Evolutionary conservation across 2,113 vertebrate genomes (phyloP).

Genomic region (Setophaga petechia): DNA sequence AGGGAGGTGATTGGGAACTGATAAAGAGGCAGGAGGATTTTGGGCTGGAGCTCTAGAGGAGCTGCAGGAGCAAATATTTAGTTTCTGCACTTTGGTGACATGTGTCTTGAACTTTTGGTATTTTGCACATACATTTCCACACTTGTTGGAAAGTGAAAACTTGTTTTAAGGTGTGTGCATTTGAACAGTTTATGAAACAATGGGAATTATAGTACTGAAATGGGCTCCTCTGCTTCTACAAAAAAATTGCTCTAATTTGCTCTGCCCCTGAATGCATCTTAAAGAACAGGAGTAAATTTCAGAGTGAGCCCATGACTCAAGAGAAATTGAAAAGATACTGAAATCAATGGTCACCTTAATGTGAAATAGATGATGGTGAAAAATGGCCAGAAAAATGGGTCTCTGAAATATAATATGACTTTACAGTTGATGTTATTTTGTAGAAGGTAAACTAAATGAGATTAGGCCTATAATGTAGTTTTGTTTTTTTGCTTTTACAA

Average conservation of each 20-base stretch:
- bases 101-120: fast-evolving
- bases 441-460: background rate
- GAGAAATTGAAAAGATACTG: background rate
- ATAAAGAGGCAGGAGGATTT: background rate
- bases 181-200: background rate
- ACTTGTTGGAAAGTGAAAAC: background rate
- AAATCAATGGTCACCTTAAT: background rate
- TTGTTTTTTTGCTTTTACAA: background rate
- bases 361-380: background rate
- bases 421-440: background rate
- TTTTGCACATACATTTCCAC: background rate
- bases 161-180: background rate
- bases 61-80: background rate
- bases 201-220: background rate
- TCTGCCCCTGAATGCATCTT: background rate
- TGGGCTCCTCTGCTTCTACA: background rate
- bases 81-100: background rate
- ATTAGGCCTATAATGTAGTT: background rate
- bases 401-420: background rate
- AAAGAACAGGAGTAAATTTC: background rate
- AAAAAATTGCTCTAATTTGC: background rate
- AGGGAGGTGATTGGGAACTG: fast-evolving
- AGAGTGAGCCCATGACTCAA: background rate
- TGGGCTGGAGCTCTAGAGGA: background rate
- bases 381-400: background rate